Evolutionary conservation across 2,888 invertebrate species (phyloP).

Genomic region (Belgica antarctica): DNA sequence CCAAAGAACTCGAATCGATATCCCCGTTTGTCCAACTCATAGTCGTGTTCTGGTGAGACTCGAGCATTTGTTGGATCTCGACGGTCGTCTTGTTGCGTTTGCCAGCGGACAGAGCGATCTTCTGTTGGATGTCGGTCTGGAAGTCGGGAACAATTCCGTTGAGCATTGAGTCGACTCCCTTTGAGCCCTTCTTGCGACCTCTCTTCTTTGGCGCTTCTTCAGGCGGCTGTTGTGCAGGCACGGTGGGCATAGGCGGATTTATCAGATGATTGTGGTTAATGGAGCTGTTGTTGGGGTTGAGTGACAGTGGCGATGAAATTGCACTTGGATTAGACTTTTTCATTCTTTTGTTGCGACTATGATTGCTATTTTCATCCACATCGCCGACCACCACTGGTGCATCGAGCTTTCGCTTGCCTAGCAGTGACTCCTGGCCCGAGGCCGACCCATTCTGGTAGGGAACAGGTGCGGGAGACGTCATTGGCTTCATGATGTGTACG

Average conservation of each 20-base stretch:
- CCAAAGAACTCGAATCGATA: constrained; percentile 26
- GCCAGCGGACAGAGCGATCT: constrained; percentile 46
- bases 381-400: neutral
- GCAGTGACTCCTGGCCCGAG: neutral
- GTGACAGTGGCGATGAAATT: constrained; percentile 24
- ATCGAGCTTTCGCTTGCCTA: constrained; percentile 21
- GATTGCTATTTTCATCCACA: constrained; percentile 38
- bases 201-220: constrained; percentile 50
- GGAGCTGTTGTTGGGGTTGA: constrained; percentile 7
- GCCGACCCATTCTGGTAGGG: constrained; percentile 20
- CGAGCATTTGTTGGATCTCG: constrained; percentile 48
- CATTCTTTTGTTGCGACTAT: constrained; percentile 32
- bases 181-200: constrained; percentile 54
- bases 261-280: constrained; percentile 8
- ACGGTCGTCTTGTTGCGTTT: constrained; percentile 55
- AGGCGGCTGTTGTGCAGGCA: neutral
- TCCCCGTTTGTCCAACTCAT: constrained; percentile 27
- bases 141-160: constrained; percentile 35
- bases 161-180: constrained; percentile 50
- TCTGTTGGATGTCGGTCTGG: constrained; percentile 45
- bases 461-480: constrained; percentile 1
- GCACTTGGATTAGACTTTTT: constrained; percentile 16
- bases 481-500: neutral
- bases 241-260: neutral
- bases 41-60: constrained; percentile 26